Base-by-base conservation (phyloP, 2,797 vertebrate genomes). In the Melanotaenia nigrans region DNA sequence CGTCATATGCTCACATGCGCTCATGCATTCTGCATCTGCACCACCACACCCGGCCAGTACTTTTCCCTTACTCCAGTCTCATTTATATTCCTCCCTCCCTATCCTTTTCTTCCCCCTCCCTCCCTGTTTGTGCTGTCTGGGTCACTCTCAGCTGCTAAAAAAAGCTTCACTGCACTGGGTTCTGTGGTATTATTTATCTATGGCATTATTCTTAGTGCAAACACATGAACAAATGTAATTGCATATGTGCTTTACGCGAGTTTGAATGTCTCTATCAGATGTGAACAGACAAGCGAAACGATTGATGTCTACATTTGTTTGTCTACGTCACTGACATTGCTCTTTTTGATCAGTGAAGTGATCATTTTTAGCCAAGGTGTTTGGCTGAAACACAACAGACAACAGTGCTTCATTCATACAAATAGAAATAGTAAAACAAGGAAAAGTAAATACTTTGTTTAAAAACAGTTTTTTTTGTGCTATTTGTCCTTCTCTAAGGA, bases 21-120 rank as follows among this genome's bases (percentile, higher is more conserved):
- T 71, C 74, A 60, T 63, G 78, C 85, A 74, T 89, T 92, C 87
- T 83, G 85, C 88, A 89, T 90, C 88, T 86, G 89, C 90, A 92
- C 81, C 89, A 61, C 60, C 73, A 74, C 86, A 88, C 78, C 78
- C 78, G 28, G 75, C 85, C 91, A 92, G 93, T 94, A 94, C 90
- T 93, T 94, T 94, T 94, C 92, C 92, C 91, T 88, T 83, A 74
- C 88, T 87, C 83, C 66, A 42, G 59, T 85, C 89, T 92, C 87
- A 90, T 92, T 92, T 89, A 85, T 90, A 89, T 92, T 90, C 90
- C 84, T 64, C 89, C 84, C 74, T 82, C 81, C 84, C 83, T 54
- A 38, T 77, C 82, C 53, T 30, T 60, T 60, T 53, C 49, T 60
- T 18, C 53, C 38, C 24, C 13, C 71, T 51, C 63, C 75, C 60